Conservation (phyloP, 2,888 invertebrate species). For the Nebria salina region DNA sequence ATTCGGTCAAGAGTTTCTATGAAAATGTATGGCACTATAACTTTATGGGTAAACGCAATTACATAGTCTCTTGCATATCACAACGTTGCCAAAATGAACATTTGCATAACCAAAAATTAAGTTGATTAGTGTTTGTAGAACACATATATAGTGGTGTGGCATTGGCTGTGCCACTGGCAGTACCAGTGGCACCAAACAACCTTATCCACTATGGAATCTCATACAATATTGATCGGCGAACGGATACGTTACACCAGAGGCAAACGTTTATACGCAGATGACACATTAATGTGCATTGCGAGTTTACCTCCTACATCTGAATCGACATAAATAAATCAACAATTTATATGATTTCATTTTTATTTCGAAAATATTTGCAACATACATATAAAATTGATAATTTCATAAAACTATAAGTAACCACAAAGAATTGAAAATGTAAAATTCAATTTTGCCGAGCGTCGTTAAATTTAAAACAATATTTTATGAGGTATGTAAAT, state of each 20-base stretch:
- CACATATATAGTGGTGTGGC: background rate
- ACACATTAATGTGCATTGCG: background rate
- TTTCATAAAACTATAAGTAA: no score
- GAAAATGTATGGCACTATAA: background rate
- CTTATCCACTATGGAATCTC: conserved; percentile 18
- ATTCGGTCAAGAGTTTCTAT: background rate
- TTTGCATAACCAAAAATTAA: conserved; percentile 45
- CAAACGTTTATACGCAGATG: background rate
- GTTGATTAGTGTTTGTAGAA: conserved; percentile 27
- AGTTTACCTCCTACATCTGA: background rate
- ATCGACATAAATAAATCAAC: no score
- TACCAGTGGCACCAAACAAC: conserved; percentile 13
- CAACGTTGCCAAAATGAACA: conserved; percentile 40
- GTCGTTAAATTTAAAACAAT: background rate
- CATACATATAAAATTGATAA: no score
- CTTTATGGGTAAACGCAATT: conserved; percentile 7
- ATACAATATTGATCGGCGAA: conserved; percentile 15
- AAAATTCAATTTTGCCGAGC: background rate
- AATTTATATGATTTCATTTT: no score
- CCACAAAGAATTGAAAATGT: no score
- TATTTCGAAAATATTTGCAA: no score
- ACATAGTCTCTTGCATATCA: conserved; percentile 14
- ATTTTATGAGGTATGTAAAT: background rate
- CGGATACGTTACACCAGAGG: background rate
- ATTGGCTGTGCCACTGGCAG: background rate